Evolutionary conservation across 1,140 invertebrate species (phyloP).

Genomic region (Micrasema minimum): DNA sequence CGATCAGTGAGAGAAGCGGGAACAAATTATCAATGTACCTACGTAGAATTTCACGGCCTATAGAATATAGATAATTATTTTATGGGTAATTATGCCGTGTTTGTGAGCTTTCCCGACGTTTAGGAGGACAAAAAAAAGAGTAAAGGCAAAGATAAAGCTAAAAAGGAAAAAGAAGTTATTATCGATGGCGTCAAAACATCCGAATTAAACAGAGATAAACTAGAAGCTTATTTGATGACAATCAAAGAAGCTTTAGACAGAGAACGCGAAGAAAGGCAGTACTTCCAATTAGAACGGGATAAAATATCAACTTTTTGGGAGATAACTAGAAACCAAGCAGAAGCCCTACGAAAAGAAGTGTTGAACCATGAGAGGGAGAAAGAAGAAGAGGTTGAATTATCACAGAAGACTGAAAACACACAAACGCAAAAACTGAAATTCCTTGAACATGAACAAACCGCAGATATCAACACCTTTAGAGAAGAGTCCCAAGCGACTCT

Average conservation of each 20-base stretch:
- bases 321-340: constrained; percentile 79
- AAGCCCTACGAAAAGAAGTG: constrained; percentile 7
- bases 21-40: too few relatives aligned
- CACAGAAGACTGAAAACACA: constrained; percentile 57
- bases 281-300: constrained; percentile 93
- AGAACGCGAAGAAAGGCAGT: constrained; percentile 93
- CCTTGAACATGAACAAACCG: constrained; percentile 44
- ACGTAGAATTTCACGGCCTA: too few relatives aligned
- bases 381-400: constrained; percentile 53
- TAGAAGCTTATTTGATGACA: constrained; percentile 86
- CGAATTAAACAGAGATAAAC: constrained; percentile 93
- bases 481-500: constrained; percentile 80
- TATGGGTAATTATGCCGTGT: too few relatives aligned
- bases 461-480: constrained; percentile 58
- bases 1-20: too few relatives aligned
- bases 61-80: too few relatives aligned
- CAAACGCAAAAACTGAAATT: constrained; percentile 46
- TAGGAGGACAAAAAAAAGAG: too few relatives aligned
- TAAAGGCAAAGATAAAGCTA: constrained; percentile 22
- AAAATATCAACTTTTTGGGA: constrained; percentile 96
- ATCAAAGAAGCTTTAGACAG: constrained; percentile 92
- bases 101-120: too few relatives aligned
- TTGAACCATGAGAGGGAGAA: constrained; percentile 45
- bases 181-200: constrained; percentile 81
- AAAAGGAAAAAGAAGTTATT: background rate